Evolutionary conservation across 2,113 vertebrate species (phyloP), one percentile per base, ranked within the genome.

Genomic region (Bos taurus): DNA sequence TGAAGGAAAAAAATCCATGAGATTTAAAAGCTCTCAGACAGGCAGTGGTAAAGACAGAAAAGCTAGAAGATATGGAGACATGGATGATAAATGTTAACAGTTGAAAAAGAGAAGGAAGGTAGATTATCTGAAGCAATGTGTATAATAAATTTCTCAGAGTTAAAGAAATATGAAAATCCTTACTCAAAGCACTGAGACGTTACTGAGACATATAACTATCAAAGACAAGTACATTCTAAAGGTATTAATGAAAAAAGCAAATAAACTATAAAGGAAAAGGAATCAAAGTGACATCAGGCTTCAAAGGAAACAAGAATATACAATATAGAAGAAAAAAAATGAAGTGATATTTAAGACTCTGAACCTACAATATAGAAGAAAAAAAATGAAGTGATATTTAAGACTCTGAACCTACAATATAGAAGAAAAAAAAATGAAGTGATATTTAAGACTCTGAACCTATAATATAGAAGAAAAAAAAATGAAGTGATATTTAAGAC

Each of bases 151-250:
- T 94, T 85, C 48, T 94, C n/a, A 90, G 36, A 62, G 15, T 64
- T 91, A 89, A 92, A 96, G 71, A 50, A 94, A 33, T 52, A 40
- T 43, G 16, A 90, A 94, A 93, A 96, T 43, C 40, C 67, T 96
- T 78, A 50, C 62, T 64, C 21, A 54, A 82, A 17, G 15, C 80
- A 81, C 46, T 30, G 43, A 40, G 25, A 77, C 2, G 7, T 59
- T 52, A 57, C 30, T 88, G 12, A 78, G 17, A 95, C 43, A 28
- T 50, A 43, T 30, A 33, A 95, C 9, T 96, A 89, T 60, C 86
- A 71, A 74, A 89, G 48, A 87, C 23, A 81, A 82, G n/a, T 57
- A 86, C 82, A 94, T 40, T 77, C 14, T 87, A 50, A 90, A 94
- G 14, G 25, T 80, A 0, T 74, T 91, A 81, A 28, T 46, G 11